Evolutionary conservation across 2,888 invertebrate species (phyloP), one percentile per base, ranked within the genome.

Genomic region (Oscheius sp.): DNA sequence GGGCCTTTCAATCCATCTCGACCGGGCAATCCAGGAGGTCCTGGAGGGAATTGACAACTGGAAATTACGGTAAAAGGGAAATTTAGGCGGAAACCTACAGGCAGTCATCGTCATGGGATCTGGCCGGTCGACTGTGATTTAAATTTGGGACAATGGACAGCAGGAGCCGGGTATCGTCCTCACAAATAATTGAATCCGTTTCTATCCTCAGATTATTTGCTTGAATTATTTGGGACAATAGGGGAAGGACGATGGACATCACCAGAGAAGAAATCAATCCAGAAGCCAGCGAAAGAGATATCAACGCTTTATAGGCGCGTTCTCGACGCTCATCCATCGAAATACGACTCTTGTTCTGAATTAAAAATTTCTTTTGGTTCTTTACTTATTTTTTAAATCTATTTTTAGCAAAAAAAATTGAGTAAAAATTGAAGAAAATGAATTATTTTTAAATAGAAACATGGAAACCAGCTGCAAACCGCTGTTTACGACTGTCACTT

Each of bases 1-100:
- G 76, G 45, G 29, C 86, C 86, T 18, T 81, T 75, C 53, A 87
- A 45, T 1, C 86, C 87, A 16, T 76, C 77, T 25, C 87, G 72
- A 2, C 87, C 87, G 5, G 85, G 75, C 6, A 84, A 63, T n/a
- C 87, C 87, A 0, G 83, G 82, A 0, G 78, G 77, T 9, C 87
- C 87, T 18, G 74, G 69, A 27, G 84, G 83, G 53, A 82, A 78
- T 29, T 83, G 77, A 73, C 86, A 87, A 56, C 81, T 79, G 45
- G n/a, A 66, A 18, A 43, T 1, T 27, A 35, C 35, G 3, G 12
- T 25, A 27, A 6, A 21, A 5, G 18, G 13, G 25, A 55, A 21
- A 21, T n/a, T n/a, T n/a, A n/a, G 35, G 35, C 3, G 35, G 35
- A 9, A n/a, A 63, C 63, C 7, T 45, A 63, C 63, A 45, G 63